These are phyloP conservation scores for Conistra vaccinii DNA, from an alignment of 2,888 invertebrate species.

Conservation along the genomic window DNA sequence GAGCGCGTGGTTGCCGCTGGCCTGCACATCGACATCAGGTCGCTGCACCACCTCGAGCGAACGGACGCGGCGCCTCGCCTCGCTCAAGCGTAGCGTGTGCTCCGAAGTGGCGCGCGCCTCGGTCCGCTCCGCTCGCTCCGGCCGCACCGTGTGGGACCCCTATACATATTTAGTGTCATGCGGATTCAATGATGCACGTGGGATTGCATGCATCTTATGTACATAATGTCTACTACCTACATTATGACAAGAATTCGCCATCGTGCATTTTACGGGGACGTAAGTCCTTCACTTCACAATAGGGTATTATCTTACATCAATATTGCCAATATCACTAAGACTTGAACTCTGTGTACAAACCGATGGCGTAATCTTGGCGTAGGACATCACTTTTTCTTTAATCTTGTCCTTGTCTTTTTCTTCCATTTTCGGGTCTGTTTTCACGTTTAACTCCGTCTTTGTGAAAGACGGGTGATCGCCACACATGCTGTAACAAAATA, in stretches of 20 bases:
- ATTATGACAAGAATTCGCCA: neutral
- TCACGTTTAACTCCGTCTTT: slow-evolving; percentile 82
- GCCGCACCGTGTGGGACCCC: slow-evolving; percentile 72
- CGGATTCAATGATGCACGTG: too few species aligned
- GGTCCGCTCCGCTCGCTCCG: slow-evolving; percentile 23
- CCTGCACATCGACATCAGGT: slow-evolving; percentile 63
- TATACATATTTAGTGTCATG: slow-evolving; percentile 40
- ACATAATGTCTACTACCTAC: neutral
- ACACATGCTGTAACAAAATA: slow-evolving; percentile 80
- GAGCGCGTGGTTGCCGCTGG: slow-evolving; percentile 75
- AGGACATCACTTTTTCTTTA: slow-evolving; percentile 71
- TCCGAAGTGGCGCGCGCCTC: slow-evolving; percentile 68
- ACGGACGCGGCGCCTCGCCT: slow-evolving; percentile 72
- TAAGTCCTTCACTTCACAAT: neutral
- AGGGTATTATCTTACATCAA: neutral
- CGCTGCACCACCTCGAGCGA: slow-evolving; percentile 71
- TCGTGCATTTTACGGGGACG: neutral
- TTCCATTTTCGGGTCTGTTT: slow-evolving; percentile 69
- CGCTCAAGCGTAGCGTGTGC: slow-evolving; percentile 71
- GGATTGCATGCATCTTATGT: neutral
- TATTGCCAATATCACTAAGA: slow-evolving; percentile 3
- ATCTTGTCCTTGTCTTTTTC: slow-evolving; percentile 70
- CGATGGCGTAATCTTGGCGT: slow-evolving; percentile 76
- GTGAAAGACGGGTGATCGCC: slow-evolving; percentile 86
- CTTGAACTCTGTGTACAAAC: slow-evolving; percentile 68